phyloP scores from a whole-genome alignment of 2,113 vertebrate genomes.

The Mesoclemmys tuberculata region DNA sequence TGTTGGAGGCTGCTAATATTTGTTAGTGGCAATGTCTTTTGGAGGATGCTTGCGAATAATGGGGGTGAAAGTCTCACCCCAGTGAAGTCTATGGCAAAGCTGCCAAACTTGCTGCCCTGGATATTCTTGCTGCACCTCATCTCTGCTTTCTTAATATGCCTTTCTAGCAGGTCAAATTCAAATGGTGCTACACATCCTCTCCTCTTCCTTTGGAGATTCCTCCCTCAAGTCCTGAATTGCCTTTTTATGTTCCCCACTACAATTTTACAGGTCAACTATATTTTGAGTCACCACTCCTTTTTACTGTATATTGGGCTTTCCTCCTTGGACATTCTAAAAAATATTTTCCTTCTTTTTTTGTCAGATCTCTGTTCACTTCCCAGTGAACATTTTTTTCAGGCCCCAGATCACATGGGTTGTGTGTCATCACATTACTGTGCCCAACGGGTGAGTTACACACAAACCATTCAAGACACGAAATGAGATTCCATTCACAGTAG shows the following conservation, averaged over 20 bases:
- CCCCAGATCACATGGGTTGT: neutral
- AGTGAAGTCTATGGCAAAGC: neutral
- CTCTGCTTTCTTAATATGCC: neutral
- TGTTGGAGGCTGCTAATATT: neutral
- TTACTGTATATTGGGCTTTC: neutral
- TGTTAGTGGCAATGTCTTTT: neutral
- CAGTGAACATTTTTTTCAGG: neutral
- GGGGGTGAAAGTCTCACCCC: neutral
- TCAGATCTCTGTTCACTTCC: neutral
- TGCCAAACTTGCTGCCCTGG: neutral
- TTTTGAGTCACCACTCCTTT: constrained; percentile 27
- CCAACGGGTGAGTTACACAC: too few species aligned
- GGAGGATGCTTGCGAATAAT: neutral
- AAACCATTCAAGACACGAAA: neutral
- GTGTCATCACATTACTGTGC: neutral
- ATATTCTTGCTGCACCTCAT: neutral
- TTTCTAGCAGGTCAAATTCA: neutral
- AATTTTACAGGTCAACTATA: constrained; percentile 24
- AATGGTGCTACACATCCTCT: neutral
- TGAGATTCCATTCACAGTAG: neutral
- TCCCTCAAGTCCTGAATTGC: neutral
- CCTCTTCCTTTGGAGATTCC: neutral
- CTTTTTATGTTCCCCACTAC: neutral
- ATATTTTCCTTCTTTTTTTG: neutral
- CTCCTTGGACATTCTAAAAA: neutral